These are phyloP conservation scores for Coptotermes formosanus DNA, from an alignment of 1,140 invertebrate species.

Conservation along the genomic window DNA sequence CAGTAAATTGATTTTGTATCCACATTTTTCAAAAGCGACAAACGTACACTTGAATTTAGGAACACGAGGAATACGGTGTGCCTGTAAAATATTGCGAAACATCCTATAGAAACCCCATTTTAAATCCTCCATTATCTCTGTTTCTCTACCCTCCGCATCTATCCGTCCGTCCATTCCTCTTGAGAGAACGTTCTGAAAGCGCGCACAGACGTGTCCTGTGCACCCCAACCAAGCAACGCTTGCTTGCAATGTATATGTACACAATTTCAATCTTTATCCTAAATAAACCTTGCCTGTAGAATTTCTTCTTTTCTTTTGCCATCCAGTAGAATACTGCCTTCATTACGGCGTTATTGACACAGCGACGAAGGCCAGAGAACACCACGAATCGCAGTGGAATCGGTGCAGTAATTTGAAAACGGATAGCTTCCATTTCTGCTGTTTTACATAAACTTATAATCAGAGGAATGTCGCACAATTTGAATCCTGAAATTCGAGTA, in stretches of 20 bases:
- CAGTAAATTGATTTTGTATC: too few species aligned
- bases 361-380: not conserved
- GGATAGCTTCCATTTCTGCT: not conserved
- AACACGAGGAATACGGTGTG: not conserved
- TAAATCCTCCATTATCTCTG: constrained; percentile 16
- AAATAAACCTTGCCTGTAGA: not conserved
- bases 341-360: not conserved
- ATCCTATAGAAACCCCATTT: not conserved
- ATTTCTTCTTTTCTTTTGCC: not conserved
- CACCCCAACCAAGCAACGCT: not conserved
- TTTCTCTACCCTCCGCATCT: not conserved
- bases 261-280: constrained; percentile 8
- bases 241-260: not conserved
- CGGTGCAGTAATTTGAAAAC: not conserved
- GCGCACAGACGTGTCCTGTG: not conserved
- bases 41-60: too few species aligned
- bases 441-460: too few species aligned
- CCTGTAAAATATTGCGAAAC: not conserved
- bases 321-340: not conserved
- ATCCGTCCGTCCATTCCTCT: not conserved
- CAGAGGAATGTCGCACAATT: too few species aligned
- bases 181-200: not conserved
- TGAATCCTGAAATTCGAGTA: too few species aligned
- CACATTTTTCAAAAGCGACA: not conserved
- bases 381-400: not conserved